Evolutionary conservation across 2,113 vertebrate species (phyloP).

Genomic region (Xiphophorus hellerii): DNA sequence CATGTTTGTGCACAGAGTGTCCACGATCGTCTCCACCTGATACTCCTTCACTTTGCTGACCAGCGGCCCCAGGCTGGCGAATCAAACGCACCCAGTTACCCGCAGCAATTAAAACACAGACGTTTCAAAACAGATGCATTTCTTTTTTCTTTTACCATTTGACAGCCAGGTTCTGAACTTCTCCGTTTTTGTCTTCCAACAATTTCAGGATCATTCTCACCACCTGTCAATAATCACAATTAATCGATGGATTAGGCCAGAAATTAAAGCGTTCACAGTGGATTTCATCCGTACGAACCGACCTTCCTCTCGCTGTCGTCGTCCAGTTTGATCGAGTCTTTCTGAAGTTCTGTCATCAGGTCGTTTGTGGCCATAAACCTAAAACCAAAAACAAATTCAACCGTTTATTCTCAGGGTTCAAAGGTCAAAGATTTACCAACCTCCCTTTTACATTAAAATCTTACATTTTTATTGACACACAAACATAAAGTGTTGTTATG

Average conservation of each 20-base stretch:
- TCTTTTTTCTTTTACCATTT: slow-evolving; percentile 86
- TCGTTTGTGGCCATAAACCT: slow-evolving; percentile 99
- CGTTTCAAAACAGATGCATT: neutral
- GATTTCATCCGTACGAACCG: neutral
- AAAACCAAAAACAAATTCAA: neutral
- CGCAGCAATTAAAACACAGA: neutral
- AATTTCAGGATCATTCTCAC: slow-evolving; percentile 99
- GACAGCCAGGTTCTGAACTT: slow-evolving; percentile 97
- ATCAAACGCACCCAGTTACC: slow-evolving; percentile 39
- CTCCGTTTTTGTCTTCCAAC: slow-evolving; percentile 97
- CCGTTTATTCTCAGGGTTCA: neutral
- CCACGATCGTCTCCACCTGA: slow-evolving; percentile 98
- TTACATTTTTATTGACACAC: too few relatives aligned
- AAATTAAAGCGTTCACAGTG: neutral
- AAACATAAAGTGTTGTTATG: too few relatives aligned
- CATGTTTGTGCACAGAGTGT: slow-evolving; percentile 99
- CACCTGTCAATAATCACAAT: slow-evolving; percentile 73
- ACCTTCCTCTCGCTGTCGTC: slow-evolving; percentile 97
- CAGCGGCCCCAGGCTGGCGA: slow-evolving; percentile 91
- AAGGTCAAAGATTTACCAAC: neutral
- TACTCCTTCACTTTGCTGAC: slow-evolving; percentile 99
- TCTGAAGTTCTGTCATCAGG: slow-evolving; percentile 98
- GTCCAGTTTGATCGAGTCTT: slow-evolving; percentile 98
- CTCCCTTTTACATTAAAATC: neutral
- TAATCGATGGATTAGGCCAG: neutral